phyloP scores from a whole-genome alignment of 2,888 invertebrate species.

The Athetis lepigone region DNA sequence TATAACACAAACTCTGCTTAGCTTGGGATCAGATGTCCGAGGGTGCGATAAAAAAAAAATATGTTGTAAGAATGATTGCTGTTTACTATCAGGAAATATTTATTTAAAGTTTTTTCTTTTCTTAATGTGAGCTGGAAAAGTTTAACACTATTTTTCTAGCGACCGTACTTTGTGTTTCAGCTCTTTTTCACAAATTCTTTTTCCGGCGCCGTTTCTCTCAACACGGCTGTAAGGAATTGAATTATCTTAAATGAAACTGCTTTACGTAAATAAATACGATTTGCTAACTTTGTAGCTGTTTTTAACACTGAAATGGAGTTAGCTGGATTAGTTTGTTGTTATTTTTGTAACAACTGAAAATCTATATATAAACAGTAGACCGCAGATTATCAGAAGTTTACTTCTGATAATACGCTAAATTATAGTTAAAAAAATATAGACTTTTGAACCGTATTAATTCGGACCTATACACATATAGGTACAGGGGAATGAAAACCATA shows the following conservation, averaged over 20 bases:
- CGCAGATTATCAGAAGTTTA: no score
- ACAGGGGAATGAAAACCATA: no score
- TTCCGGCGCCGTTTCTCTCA: constrained; percentile 14
- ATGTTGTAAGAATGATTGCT: constrained; percentile 20
- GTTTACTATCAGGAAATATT: constrained; percentile 19
- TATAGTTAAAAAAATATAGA: no score
- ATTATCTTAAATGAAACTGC: constrained; percentile 31
- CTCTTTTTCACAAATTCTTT: constrained; percentile 22
- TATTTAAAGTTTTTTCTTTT: constrained; percentile 17
- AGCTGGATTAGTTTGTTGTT: neutral
- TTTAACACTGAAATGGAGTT: neutral
- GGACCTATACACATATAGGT: no score
- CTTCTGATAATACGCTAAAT: no score
- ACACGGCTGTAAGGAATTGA: constrained; percentile 28
- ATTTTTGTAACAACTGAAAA: neutral
- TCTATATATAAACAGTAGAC: no score
- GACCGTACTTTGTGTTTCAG: constrained; percentile 21
- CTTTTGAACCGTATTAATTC: no score
- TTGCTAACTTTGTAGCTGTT: neutral
- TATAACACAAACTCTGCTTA: no score
- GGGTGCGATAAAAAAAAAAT: no score
- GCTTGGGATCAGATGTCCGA: no score
- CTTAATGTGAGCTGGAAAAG: constrained; percentile 13
- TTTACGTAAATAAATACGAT: constrained; percentile 20
- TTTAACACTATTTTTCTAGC: constrained; percentile 34